Conservation (phyloP, 2,113 vertebrate species). For the Tenebrosternarchus preto region DNA sequence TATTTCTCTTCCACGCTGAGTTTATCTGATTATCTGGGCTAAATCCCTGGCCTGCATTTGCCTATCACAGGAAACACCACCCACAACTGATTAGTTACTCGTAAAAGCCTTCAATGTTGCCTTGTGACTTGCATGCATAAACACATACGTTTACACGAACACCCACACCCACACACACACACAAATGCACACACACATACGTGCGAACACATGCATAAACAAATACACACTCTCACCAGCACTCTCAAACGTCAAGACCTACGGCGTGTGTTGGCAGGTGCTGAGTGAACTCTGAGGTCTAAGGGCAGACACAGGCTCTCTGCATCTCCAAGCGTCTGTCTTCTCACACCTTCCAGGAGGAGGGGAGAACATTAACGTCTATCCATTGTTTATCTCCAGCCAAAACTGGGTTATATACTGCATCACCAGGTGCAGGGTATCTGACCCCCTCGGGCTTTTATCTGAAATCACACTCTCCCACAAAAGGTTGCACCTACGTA, state of each 20-base stretch:
- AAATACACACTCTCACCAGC: background rate
- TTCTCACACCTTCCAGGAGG: conserved; percentile 18
- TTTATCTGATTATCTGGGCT: conserved; percentile 62
- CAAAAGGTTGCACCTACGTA: conserved; percentile 7
- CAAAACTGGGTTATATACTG: conserved; percentile 36
- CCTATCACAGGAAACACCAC: conserved; percentile 18
- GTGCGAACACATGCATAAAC: background rate
- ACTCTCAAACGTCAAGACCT: background rate
- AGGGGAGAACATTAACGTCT: background rate
- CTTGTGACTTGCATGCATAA: background rate
- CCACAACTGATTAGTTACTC: conserved; percentile 1
- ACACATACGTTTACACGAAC: too few species aligned
- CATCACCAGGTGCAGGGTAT: conserved; percentile 16
- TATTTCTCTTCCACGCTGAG: conserved; percentile 55
- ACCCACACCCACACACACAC: too few species aligned
- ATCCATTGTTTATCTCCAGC: background rate
- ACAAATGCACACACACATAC: background rate
- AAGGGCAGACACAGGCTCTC: background rate
- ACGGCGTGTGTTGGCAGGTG: background rate
- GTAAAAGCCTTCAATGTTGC: background rate
- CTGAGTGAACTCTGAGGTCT: background rate
- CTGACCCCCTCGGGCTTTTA: conserved; percentile 1
- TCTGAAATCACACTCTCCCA: background rate
- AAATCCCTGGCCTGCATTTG: conserved; percentile 50
- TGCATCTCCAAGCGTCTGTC: background rate